phyloP scores from a whole-genome alignment of 2,113 vertebrate genomes.

The Dasyurus viverrinus region DNA sequence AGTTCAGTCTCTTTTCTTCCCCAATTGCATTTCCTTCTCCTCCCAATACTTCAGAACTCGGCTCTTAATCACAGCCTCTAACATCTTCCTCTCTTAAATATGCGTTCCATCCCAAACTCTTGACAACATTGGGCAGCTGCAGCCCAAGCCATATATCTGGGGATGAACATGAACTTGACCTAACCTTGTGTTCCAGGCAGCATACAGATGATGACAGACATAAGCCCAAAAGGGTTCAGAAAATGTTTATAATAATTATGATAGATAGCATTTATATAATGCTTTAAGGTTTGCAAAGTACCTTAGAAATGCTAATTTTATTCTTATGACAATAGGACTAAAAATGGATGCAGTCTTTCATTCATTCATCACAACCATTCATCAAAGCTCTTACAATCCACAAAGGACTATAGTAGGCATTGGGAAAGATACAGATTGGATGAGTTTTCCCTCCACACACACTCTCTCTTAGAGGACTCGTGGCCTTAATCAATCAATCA shows the following conservation, averaged over 20 bases:
- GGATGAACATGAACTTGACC: background rate
- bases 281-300: background rate
- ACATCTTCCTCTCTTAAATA: background rate
- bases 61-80: background rate
- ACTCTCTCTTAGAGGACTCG: background rate
- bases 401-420: background rate
- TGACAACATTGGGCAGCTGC: background rate
- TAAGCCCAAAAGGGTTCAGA: background rate
- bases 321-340: background rate
- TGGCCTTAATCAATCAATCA: background rate
- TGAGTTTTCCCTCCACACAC: background rate
- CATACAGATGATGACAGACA: background rate
- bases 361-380: background rate
- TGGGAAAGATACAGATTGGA: background rate
- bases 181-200: background rate
- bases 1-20: background rate
- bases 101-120: background rate
- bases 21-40: background rate
- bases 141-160: background rate
- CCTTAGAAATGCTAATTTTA: background rate
- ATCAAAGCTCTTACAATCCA: background rate
- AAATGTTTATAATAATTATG: background rate
- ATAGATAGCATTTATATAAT: background rate
- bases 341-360: background rate
- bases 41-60: background rate